A percentile compares a stretch with the other conserved stretches of the same genome.
Conservation (phyloP, 1,140 invertebrate genomes). For the Ephestia elutella region DNA sequence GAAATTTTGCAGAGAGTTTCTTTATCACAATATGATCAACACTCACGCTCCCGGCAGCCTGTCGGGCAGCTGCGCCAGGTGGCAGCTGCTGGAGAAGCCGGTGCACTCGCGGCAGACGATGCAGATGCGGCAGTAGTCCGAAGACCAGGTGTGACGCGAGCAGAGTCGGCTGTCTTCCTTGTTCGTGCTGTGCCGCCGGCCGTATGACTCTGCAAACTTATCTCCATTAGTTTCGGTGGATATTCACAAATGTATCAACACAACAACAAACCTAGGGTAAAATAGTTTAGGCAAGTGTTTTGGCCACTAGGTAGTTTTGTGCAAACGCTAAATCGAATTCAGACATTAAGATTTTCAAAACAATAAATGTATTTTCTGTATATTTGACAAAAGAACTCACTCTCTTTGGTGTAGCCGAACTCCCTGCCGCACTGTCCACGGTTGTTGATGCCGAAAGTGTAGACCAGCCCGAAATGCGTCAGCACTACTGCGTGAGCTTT, state of each 20-base stretch:
- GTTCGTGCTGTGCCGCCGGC: slow-evolving; percentile 38
- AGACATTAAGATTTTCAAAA: no score
- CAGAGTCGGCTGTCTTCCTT: slow-evolving; percentile 78
- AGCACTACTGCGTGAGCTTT: slow-evolving; percentile 96
- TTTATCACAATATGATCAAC: slow-evolving; percentile 5
- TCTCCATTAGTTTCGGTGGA: not conserved
- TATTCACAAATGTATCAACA: no score
- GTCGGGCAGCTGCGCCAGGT: slow-evolving; percentile 85
- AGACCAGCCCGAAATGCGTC: slow-evolving; percentile 91
- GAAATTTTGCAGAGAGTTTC: no score
- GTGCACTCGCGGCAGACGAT: slow-evolving; percentile 95
- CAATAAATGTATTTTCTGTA: no score
- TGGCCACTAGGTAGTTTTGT: not conserved
- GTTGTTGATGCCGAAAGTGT: slow-evolving; percentile 98
- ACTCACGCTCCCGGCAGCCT: slow-evolving; percentile 91
- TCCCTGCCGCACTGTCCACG: slow-evolving; percentile 97
- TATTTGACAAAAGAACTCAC: slow-evolving; percentile 31
- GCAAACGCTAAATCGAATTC: no score
- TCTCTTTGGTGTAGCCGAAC: slow-evolving; percentile 82
- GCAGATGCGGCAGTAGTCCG: slow-evolving; percentile 91
- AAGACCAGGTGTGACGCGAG: slow-evolving; percentile 85
- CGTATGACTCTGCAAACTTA: not conserved
- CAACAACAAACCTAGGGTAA: no score
- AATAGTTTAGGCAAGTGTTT: no score
- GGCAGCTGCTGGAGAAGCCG: slow-evolving; percentile 90